Conservation (phyloP, 1,140 invertebrate species). For the Zaprionus kolodkinae region DNA sequence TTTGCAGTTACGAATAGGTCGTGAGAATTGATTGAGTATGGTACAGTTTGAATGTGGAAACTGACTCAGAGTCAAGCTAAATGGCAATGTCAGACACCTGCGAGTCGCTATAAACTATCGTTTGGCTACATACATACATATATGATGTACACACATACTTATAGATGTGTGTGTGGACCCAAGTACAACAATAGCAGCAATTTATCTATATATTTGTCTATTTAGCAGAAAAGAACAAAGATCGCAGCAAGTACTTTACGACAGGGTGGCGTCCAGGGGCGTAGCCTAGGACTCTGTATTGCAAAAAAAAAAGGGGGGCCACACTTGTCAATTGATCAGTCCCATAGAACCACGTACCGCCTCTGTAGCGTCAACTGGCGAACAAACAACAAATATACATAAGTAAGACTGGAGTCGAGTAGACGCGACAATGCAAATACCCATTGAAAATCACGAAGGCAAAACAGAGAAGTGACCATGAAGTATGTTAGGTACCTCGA, state of each 20-base stretch:
- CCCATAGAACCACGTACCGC: neutral
- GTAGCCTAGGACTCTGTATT: neutral
- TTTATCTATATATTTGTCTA: conserved; percentile 56
- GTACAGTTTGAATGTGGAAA: neutral
- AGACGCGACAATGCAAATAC: neutral
- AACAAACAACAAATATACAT: neutral
- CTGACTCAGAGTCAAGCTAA: conserved; percentile 35
- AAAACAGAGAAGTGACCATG: neutral
- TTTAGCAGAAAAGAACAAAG: conserved; percentile 34
- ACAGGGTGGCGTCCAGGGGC: neutral
- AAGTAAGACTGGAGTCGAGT: neutral
- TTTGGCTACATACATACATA: conserved; percentile 7
- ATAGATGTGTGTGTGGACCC: conserved; percentile 9
- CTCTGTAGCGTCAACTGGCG: neutral
- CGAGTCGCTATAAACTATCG: conserved; percentile 26
- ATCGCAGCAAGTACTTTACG: conserved; percentile 15
- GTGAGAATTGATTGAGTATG: conserved; percentile 46
- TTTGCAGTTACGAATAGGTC: neutral
- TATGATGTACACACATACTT: neutral
- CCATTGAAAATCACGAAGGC: neutral
- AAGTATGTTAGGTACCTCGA: neutral
- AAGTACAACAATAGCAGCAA: conserved; percentile 40
- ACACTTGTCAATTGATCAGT: neutral
- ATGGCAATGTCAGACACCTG: conserved; percentile 68
- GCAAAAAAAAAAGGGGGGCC: neutral